A percentile compares a stretch with the other conserved stretches of the same genome.
phyloP scores from a whole-genome alignment of 2,797 vertebrate genomes.

The Arnoldichthys spilopterus region DNA sequence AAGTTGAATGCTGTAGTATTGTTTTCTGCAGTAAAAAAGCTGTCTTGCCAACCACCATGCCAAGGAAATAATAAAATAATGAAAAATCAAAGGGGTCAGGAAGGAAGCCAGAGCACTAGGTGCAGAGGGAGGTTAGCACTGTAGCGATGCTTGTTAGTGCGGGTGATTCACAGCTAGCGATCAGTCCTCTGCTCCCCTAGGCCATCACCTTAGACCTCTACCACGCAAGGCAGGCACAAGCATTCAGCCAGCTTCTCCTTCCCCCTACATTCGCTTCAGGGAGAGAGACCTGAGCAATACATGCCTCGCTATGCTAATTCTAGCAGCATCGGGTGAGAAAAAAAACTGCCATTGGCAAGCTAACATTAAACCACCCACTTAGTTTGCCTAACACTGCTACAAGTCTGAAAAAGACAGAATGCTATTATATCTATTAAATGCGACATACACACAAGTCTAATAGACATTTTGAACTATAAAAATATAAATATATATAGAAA shows the following conservation, averaged over 20 bases:
- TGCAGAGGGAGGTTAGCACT: slow-evolving; percentile 52
- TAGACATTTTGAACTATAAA: background rate
- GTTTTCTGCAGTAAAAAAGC: slow-evolving; percentile 1
- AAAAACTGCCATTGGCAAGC: slow-evolving; percentile 58
- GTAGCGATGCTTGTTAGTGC: slow-evolving; percentile 63
- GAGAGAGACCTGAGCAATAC: slow-evolving; percentile 43
- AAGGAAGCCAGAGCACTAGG: slow-evolving; percentile 48
- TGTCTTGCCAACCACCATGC: slow-evolving; percentile 32
- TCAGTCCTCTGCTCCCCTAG: slow-evolving; percentile 51
- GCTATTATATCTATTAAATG: slow-evolving; percentile 19
- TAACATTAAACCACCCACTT: slow-evolving; percentile 69
- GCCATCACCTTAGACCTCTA: slow-evolving; percentile 63
- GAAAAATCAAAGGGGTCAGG: slow-evolving; percentile 72
- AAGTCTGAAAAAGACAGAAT: slow-evolving; percentile 7
- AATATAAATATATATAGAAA: too few relatives aligned
- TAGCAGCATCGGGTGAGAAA: slow-evolving; percentile 50
- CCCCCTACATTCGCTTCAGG: slow-evolving; percentile 50
- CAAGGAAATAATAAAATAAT: slow-evolving; percentile 68
- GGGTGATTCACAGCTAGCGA: slow-evolving; percentile 43
- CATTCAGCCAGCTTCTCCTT: slow-evolving; percentile 54
- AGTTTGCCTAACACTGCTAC: slow-evolving; percentile 60
- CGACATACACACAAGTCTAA: background rate
- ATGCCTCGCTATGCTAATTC: slow-evolving; percentile 54
- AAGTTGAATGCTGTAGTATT: slow-evolving; percentile 5
- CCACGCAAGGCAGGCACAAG: slow-evolving; percentile 52